Percentiles rank a stretch among this genome's conserved stretches.
These are phyloP conservation scores for Polymixis lichenea DNA, from an alignment of 2,888 invertebrate species.

Conservation along the genomic window DNA sequence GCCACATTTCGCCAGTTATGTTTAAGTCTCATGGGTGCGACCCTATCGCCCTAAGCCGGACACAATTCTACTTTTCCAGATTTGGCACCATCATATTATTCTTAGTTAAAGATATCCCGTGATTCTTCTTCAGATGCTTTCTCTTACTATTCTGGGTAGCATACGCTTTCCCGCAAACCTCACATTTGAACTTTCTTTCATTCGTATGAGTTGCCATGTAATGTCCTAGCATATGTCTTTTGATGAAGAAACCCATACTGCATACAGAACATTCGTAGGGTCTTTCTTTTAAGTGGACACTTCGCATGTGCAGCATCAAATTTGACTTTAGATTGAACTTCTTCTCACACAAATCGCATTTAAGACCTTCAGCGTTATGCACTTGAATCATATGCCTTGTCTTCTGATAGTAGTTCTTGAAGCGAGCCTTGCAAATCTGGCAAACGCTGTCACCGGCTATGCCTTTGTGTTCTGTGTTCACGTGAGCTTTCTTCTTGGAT, in stretches of 20 bases:
- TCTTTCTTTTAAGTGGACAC: slow-evolving; percentile 85
- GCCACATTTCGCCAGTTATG: neutral
- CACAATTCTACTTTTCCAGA: slow-evolving; percentile 50
- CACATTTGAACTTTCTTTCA: slow-evolving; percentile 90
- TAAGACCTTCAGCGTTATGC: slow-evolving; percentile 85
- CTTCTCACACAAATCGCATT: slow-evolving; percentile 85
- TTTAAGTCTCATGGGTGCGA: neutral
- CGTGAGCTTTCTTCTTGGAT: slow-evolving; percentile 85
- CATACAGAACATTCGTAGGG: slow-evolving; percentile 87
- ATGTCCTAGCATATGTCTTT: slow-evolving; percentile 87
- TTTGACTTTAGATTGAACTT: slow-evolving; percentile 86
- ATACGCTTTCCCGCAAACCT: slow-evolving; percentile 91
- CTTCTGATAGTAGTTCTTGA: slow-evolving; percentile 87
- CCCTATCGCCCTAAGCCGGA: neutral
- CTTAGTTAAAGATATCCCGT: slow-evolving; percentile 72
- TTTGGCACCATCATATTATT: slow-evolving; percentile 55
- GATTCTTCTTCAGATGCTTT: slow-evolving; percentile 87
- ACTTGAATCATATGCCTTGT: slow-evolving; percentile 86
- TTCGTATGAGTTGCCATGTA: slow-evolving; percentile 87
- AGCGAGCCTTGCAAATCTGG: slow-evolving; percentile 85
- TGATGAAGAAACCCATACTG: slow-evolving; percentile 86
- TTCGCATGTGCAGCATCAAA: slow-evolving; percentile 83
- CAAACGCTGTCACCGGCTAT: slow-evolving; percentile 87
- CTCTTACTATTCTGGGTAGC: slow-evolving; percentile 85
- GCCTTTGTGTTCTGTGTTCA: slow-evolving; percentile 85